Evolutionary conservation across 2,797 vertebrate species (phyloP), one percentile per base, ranked within the genome.

Genomic region (Xyrichtys novacula): DNA sequence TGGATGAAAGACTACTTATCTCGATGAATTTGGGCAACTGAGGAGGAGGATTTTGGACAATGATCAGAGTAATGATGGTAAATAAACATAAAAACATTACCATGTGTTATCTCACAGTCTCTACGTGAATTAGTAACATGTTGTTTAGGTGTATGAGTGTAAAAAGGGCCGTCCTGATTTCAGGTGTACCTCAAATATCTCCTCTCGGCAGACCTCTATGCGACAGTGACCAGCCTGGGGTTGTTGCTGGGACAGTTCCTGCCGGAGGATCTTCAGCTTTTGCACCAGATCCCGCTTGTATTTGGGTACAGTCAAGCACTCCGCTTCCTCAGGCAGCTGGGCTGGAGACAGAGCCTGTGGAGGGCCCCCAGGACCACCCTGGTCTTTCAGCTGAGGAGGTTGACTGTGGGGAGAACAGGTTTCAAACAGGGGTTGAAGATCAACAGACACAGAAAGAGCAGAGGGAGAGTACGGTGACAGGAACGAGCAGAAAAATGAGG

Each of bases 241-340:
- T 84, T 99, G 98, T 53, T 99, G 97, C 80, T 98, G 97, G 6
- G 96, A 97, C 38, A 99, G 95, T 71, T 99, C 98, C 84, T 99
- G 97, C 15, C 98, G 84, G 75, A 99, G 91, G 85, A 96, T 96
- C 92, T 99, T 99, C 15, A 99, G 94, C 73, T 99, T 99, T 91
- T 99, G 98, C 74, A 99, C 98, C 52, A 99, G 93, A 85, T 99
- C 98, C 36, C 98, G 89, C 87, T 99, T 99, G 85, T 99, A 98
- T 53, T 96, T 94, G 1, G 97, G 97, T 84, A 96, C 97, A 0
- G 97, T 97, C 86, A 98, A 91, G 70, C 97, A 97, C 87, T 98
- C 97, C 0, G 96, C 94, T 73, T 98, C 97, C 5, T 98, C 96
- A 0, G 96, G 96, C 20, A 96, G 88, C 91, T 95, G 96, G 53